Evolutionary conservation across 2,113 vertebrate species (phyloP).

Genomic region (Progne subis): DNA sequence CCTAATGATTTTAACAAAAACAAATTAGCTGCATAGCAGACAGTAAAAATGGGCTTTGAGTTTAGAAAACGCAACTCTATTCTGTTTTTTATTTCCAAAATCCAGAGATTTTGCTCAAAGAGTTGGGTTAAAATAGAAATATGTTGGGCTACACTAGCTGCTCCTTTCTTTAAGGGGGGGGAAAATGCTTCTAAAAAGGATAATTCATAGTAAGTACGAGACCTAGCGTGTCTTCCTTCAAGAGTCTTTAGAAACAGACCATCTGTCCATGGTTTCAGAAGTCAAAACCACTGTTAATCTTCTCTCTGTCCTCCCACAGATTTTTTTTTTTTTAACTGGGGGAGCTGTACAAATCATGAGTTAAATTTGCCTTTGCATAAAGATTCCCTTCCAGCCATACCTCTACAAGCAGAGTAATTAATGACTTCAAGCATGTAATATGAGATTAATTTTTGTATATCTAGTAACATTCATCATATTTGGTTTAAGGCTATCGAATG

Average conservation of each 20-base stretch:
- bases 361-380: conserved; percentile 47
- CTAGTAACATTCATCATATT: conserved; percentile 66
- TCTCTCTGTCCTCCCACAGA: not conserved
- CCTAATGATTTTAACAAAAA: not conserved
- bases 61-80: not conserved
- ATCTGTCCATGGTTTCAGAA: not conserved
- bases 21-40: not conserved
- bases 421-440: conserved; percentile 54
- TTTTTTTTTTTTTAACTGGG: not conserved
- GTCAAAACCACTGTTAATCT: not conserved
- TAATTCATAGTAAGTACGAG: not conserved
- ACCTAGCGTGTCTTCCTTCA: not conserved
- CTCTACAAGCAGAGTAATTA: conserved; percentile 58
- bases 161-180: not conserved
- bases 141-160: not conserved
- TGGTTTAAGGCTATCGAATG: conserved; percentile 67
- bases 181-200: not conserved
- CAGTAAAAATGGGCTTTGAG: not conserved
- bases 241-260: not conserved
- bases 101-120: not conserved
- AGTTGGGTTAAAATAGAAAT: not conserved
- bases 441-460: conserved; percentile 72
- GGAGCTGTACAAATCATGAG: not conserved
- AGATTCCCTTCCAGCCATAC: conserved; percentile 36
- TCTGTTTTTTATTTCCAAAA: not conserved